Evolutionary conservation across 2,113 vertebrate genomes (phyloP), one percentile per base, ranked within the genome.

Genomic region (Gymnobelideus leadbeateri): DNA sequence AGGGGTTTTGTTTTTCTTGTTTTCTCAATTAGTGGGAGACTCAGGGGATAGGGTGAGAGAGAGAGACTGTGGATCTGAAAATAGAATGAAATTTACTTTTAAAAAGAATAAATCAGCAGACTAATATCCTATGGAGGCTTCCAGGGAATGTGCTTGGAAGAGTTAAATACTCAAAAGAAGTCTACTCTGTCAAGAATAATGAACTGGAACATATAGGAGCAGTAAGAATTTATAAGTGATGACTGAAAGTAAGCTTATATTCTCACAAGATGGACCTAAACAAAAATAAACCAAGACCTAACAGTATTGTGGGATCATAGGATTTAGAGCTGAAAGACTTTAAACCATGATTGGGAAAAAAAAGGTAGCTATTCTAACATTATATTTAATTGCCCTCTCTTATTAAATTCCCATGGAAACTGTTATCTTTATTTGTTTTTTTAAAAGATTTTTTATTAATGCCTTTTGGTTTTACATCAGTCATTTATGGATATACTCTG

Each of bases 321-420:
- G 68, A 84, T 84, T 84, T 84, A 84, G 31, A 77, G 10, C 14
- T 47, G 0, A 55, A 53, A 28, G 7, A 31, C 0, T 1, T 0
- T 37, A 43, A 51, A 96, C 0, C 57, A 37, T 47, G 46, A 23
- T 91, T 54, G 84, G 84, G 8, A 51, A 3, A 46, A 21, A 46
- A 14, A 9, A 68, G 3, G 61, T 19, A n/a, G 1, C 31, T 43
- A 84, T 6, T 23, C n/a, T 43, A 93, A 50, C 61, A 51, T 92
- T 19, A 47, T 89, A 21, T 89, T 25, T 24, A 54, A 89, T 91
- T 91, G 51, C 25, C 92, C 14, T 68, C 91, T 91, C 93, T 61
- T 14, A 46, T 94, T 94, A 91, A 53, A 12, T 96, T 94, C 91
- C 92, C 92, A 91, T 43, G 19, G 19, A 84, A 84, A 43, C 68